Base-by-base conservation (phyloP, 2,888 invertebrate genomes). In the Rhagium mordax region DNA sequence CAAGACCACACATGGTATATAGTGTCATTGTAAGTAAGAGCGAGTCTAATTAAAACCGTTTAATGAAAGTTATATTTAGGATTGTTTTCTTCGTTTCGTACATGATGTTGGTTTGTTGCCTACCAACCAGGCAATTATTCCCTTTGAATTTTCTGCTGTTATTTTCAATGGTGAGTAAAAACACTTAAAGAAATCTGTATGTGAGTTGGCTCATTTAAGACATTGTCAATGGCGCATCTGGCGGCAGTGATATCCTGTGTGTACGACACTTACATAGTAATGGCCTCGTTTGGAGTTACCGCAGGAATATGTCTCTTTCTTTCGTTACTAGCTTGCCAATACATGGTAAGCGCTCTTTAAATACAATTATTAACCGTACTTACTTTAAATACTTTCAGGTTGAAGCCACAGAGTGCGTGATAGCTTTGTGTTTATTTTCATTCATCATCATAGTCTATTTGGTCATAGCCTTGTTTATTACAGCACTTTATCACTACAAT, bases 381-480 rank as follows among this genome's bases (percentile, higher is more conserved):
- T 55, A 18, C 8, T 8, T 33, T 33, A 15, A 1, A 16, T 16
- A 5, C 53, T 65, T 65, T 65, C 18, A 65, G 89, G 89, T 88
- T 84, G 91, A 91, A 84, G 88, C 91, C 81, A 91, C 91, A 10
- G 83, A 88, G 77, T 90, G 89, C 76, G 86, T 88, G 73, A 89
- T 90, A n/a, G 85, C 89, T 66, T 83, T 91, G 62, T 89, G 88
- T 79, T 66, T 82, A 27, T 71, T 74, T 0, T 60, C 74, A 6
- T 13, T 81, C 4, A 70, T 79, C 6, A 5, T 84, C n/a, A 41
- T 81, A 47, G 62, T 82, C 1, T 83, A 77, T 71, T 81, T 81
- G 3, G 3, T 81, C 1, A 59, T 77, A 16, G 65, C 71, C 1
- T 10, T 61, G 6, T 65, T 84, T 16, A 62, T 84, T 3, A 48